Base-by-base conservation (phyloP, 92 coral and sea anemone species). In the Metridium senile region DNA sequence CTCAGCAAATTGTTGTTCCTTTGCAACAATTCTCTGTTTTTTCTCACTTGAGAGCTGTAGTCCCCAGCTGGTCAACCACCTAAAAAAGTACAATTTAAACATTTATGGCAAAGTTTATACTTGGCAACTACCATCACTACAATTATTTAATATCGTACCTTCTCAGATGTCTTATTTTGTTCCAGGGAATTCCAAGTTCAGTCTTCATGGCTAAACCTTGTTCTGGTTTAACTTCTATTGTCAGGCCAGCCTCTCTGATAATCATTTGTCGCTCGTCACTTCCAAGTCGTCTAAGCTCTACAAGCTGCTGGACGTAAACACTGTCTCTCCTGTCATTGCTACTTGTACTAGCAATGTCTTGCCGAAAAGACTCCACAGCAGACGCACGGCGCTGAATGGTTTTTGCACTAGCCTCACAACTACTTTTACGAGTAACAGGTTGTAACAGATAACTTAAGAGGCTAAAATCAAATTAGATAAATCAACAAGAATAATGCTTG, bases 51-150 rank as follows among this genome's bases (percentile, higher is more conserved):
- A 68, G 52, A 75, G 67, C 22, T 64, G 61, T 0, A 84, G 33
- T 11, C 85, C 85, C 80, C 72, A 79, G 28, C 78, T 81, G 25
- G 69, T 51, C 20, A 78, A 67, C 88, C 84, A 84, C 35, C 88
- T 84, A 62, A n/a, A 77, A 19, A n/a, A 9, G 23, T n/a, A n/a
- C n/a, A n/a, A n/a, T n/a, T n/a, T n/a, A n/a, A n/a, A n/a, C n/a
- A n/a, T n/a, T n/a, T n/a, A n/a, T n/a, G n/a, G n/a, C n/a, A n/a
- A n/a, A n/a, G n/a, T n/a, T n/a, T n/a, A n/a, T n/a, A n/a, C n/a
- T n/a, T n/a, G n/a, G n/a, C n/a, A n/a, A n/a, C n/a, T n/a, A n/a
- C n/a, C n/a, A n/a, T n/a, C n/a, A n/a, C n/a, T n/a, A n/a, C n/a
- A 54, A 16, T 10, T 21, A 3, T 54, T 54, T 54, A 19, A 3